Evolutionary conservation across 1,140 invertebrate species (phyloP), one percentile per base, ranked within the genome.

Genomic region (Rhagoletis zephyria): DNA sequence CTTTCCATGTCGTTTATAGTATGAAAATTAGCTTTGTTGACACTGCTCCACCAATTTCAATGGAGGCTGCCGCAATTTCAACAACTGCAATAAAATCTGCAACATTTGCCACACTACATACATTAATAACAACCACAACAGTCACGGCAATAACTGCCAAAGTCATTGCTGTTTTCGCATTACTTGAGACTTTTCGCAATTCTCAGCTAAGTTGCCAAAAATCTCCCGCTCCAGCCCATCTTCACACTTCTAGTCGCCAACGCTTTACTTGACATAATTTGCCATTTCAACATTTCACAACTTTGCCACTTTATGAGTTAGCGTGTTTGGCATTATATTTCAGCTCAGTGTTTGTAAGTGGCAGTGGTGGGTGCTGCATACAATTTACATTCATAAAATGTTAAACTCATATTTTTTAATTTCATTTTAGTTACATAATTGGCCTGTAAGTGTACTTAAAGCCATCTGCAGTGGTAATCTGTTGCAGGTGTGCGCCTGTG

Each of bases 321-420:
- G 74, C 51, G 74, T 56, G 16, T 81, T 81, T 81, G 74, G 51
- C 74, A 81, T 56, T 81, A 19, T 42, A 14, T 16, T 45, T 45
- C 42, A 48, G 40, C 45, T 81, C 56, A 59, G 7, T 81, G 7
- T 5, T 81, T 51, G 16, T 16, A 12, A 19, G 19, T 19, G 19
- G 74, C 48, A 48, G 48, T 30, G n/a, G 42, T 5, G 12, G 10
- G 61, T 67, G 64, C 64, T 67, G 64, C 61, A 14, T n/a, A 30
- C 48, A 30, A 81, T 81, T 81, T 30, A 81, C 74, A 81, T 81
- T n/a, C 74, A 19, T 19, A 81, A 81, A 81, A 81, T 81, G 74
- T 48, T 19, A 81, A 59, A 81, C 48, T 81, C 74, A 81, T 81
- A 81, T 81, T 81, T 81, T 81, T n/a, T 56, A 81, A 81, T 81